Base-by-base conservation (phyloP, 2,113 vertebrate genomes). In the Chaetorhynchus papuensis region DNA sequence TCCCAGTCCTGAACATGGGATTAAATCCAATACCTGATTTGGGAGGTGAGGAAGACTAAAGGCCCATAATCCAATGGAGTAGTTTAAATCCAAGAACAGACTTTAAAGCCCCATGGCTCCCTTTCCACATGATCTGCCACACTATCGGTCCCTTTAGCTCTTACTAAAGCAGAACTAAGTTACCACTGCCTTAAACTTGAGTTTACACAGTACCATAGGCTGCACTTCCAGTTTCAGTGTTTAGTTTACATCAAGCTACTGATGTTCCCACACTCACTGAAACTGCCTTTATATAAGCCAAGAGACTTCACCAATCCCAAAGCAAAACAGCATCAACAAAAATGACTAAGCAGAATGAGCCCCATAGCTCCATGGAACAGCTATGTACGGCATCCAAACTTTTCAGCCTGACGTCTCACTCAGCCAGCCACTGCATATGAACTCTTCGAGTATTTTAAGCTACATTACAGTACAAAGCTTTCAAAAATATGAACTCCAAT, bases 301-400 rank as follows among this genome's bases (percentile, higher is more conserved):
- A 82, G 70, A 81, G 85, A 49, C 63, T 93, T 88, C 45, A 94
- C 83, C 91, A 96, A 92, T 83, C 80, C 90, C 83, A 80, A 83
- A 80, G 82, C 86, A 90, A 90, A 87, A 23, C 56, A n/a, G 90
- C 19, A 4, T 37, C 80, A 95, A 94, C 95, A 84, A 41, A 95
- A 94, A 44, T 97, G 96, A 97, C 96, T 97, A 97, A 97, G 97
- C 97, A 97, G 82, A 91, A 96, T 13, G 13, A 96, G 80, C 85
- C 89, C 85, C 88, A 72, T n/a, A 87, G 95, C 94, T 70, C 50
- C 93, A 83, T 24, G 81, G 8, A 83, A 39, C 87, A 95, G 90
- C 89, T 95, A 95, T 95, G 91, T 57, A 78, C 0, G 83, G 95
- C 89, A 96, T 95, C 83, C 88, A 14, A 76, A 81, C 93, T 64